Evolutionary conservation across 2,113 vertebrate genomes (phyloP).

Genomic region (Gallinago paraguaiae): DNA sequence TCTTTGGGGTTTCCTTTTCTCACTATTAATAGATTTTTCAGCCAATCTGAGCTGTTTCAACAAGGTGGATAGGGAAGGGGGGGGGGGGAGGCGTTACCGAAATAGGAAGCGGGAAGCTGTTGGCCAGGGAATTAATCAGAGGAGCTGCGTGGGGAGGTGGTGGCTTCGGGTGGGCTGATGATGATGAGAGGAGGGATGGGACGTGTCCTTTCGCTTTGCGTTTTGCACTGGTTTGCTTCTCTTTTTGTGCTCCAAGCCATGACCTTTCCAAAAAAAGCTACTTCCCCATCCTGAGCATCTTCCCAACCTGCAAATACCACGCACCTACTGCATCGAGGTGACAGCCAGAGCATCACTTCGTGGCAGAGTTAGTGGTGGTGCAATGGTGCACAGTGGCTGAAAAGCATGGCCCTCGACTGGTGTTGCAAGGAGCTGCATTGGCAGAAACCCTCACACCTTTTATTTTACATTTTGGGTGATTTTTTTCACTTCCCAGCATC

Average conservation of each 20-base stretch:
- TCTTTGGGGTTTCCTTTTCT: slow-evolving; percentile 77
- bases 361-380: background rate
- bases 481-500: background rate
- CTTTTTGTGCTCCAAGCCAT: background rate
- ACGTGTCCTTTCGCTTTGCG: background rate
- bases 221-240: background rate
- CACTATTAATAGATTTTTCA: slow-evolving; percentile 78
- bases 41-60: slow-evolving; percentile 54
- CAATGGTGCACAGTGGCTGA: background rate
- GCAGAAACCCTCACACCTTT: background rate
- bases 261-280: background rate
- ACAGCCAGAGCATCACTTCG: background rate
- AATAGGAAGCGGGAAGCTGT: slow-evolving; percentile 42
- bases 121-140: slow-evolving; percentile 26
- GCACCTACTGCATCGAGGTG: rapidly evolving
- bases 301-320: background rate
- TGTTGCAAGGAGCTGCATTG: rapidly evolving
- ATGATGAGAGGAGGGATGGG: background rate
- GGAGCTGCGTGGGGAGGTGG: background rate
- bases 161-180: background rate
- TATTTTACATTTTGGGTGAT: background rate
- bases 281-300: background rate
- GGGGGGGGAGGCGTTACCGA: background rate
- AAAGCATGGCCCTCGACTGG: rapidly evolving
- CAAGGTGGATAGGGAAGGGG: background rate